Evolutionary conservation across 2,888 invertebrate species (phyloP), one percentile per base, ranked within the genome.

Genomic region (Cancer borealis): DNA sequence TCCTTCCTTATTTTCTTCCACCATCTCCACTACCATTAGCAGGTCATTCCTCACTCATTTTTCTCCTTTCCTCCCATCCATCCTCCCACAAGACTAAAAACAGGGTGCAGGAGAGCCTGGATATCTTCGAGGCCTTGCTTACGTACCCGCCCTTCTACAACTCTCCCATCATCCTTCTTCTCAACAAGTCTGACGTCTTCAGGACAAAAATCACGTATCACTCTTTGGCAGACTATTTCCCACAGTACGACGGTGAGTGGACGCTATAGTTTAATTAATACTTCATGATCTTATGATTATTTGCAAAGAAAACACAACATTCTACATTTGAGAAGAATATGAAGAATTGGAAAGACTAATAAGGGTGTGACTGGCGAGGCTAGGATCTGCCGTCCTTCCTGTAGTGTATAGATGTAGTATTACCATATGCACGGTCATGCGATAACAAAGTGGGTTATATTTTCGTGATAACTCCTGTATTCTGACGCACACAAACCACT

Each of bases 11-110:
- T n/a, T 8, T 73, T 73, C 73, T 73, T 10, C n/a, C n/a, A 21
- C n/a, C 26, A 26, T n/a, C 26, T 26, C 26, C 26, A 26, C 10
- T 21, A 73, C 14, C 17, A 21, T 21, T 21, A 17, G 14, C 66
- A 66, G 14, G 21, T 1, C 21, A 4, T 54, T 6, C 21, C 92
- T 87, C 26, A 49, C 39, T 39, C 39, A 2, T 39, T 39, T 39
- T 39, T 39, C 39, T 39, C 87, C 39, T 14, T 54, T 10, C 60
- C 3, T 45, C 88, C n/a, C 47, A 3, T 10, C 2, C 39, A 26
- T 84, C 79, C 92, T 39, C 47, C 30, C 79, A 99, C 96, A 97
- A 99, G 95, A 98, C 98, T 96, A 98, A 98, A 97, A 99, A 99
- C 97, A 98, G 98, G 92, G 97, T 97, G 96, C 98, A 98, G 96